Base-by-base conservation (phyloP, 1,140 invertebrate genomes). In the Rhopalosiphum maidis region DNA sequence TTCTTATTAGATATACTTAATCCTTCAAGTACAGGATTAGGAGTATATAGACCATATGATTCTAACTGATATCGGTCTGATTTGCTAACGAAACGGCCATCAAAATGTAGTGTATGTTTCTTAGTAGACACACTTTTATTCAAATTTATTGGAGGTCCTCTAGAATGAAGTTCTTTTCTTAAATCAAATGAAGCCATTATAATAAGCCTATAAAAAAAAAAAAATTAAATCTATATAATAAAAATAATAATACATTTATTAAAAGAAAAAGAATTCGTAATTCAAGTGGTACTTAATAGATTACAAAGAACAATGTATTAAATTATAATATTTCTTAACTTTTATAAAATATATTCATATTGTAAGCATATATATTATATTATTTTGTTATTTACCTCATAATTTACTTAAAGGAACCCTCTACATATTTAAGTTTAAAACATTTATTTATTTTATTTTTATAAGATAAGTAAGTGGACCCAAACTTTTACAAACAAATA, bases 31-130 rank as follows among this genome's bases (percentile, higher is more conserved):
- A 93, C 91, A 43, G 91, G 82, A 86, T 93, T 93, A 41, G 91
- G 91, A 9, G 91, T 93, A 22, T 93, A 93, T 30, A 93, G 25
- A 41, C 91, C 91, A 55, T 93, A 93, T 43, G 91, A 93, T 85
- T 93, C 91, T 68, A 93, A 93, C 30, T 93, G 91, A 35, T 93
- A 93, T 41, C 91, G 48, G n/a, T 93, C 91, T n/a, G 91, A 93
- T 93, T 93, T 93, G 30, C 91, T 93, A 55, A 93, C 91, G 55
- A 93, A 93, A n/a, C 91, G 91, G 3, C 91, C 91, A 85, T 93
- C 91, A 93, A 93, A 93, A 85, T 93, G 91, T 86, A 93, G 25
- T 85, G 77, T 93, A 41, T 85, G 91, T 86, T 93, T 93, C 43
- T 93, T 93, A 2, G 46, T 93, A 22, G 48, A 22, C 15, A 54